phyloP scores from a whole-genome alignment of 2,888 invertebrate genomes.

The Sarcophaga variegata region DNA sequence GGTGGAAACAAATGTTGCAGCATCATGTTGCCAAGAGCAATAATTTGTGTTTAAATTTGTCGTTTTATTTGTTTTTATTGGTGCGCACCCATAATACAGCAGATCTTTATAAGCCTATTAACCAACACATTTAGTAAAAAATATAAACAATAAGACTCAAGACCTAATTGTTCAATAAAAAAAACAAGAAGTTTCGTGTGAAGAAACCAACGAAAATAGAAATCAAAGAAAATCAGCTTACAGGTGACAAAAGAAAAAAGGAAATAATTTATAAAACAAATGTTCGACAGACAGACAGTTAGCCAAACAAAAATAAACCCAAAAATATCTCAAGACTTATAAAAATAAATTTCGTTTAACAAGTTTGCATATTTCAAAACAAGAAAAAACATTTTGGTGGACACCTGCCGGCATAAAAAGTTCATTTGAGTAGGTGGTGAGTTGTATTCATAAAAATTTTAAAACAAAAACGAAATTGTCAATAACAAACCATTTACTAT shows the following conservation, averaged over 20 bases:
- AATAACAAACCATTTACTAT: too few relatives aligned
- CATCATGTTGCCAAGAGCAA: too few relatives aligned
- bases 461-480: too few relatives aligned
- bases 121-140: not conserved
- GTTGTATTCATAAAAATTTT: too few relatives aligned
- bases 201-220: not conserved
- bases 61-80: too few relatives aligned
- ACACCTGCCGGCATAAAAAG: too few relatives aligned
- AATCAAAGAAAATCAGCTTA: slow-evolving; percentile 7
- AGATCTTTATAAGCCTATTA: slow-evolving; percentile 4
- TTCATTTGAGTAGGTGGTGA: too few relatives aligned
- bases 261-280: not conserved
- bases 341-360: not conserved
- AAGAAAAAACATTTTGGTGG: not conserved
- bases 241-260: not conserved
- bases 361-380: not conserved
- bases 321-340: not conserved
- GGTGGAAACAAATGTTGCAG: too few relatives aligned
- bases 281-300: not conserved
- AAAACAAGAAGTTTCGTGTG: too few relatives aligned
- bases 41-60: too few relatives aligned
- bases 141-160: not conserved
- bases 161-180: too few relatives aligned
- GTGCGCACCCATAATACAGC: not conserved
- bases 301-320: not conserved